Evolutionary conservation across 23 tunicate species (phyloP).

Genomic region (Botrylloides violaceus): DNA sequence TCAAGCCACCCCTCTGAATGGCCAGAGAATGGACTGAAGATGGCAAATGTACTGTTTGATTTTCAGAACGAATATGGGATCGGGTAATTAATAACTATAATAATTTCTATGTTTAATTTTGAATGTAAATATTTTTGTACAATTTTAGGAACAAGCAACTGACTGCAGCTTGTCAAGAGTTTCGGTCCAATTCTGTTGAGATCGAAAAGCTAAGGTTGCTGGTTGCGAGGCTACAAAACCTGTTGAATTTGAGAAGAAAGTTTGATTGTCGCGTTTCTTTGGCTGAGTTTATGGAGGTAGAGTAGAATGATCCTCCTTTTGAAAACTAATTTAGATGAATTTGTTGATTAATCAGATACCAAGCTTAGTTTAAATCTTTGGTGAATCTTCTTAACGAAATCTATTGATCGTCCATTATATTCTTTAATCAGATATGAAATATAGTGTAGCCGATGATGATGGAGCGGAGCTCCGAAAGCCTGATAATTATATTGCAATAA

Average conservation of each 20-base stretch:
- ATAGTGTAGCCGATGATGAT: too few species aligned
- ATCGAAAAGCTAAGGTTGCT: constrained; percentile 41
- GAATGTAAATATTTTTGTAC: neutral
- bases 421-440: too few species aligned
- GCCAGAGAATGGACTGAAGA: constrained; percentile 73
- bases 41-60: constrained; percentile 65
- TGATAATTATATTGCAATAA: too few species aligned
- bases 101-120: neutral
- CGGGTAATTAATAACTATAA: neutral
- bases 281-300: constrained; percentile 63
- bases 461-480: too few species aligned
- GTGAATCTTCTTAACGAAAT: too few species aligned
- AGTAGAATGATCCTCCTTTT: too few species aligned
- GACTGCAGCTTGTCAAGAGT: constrained; percentile 27
- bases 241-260: constrained; percentile 19
- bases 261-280: constrained; percentile 54
- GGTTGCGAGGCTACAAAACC: constrained; percentile 37
- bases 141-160: constrained; percentile 10
- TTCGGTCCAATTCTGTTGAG: constrained; percentile 34
- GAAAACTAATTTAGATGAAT: too few species aligned
- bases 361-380: too few species aligned
- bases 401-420: too few species aligned
- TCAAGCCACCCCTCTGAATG: constrained; percentile 29
- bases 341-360: too few species aligned
- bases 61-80: constrained; percentile 21